Evolutionary conservation across 2,797 vertebrate genomes (phyloP).

Genomic region (Ptychadena robeensis): DNA sequence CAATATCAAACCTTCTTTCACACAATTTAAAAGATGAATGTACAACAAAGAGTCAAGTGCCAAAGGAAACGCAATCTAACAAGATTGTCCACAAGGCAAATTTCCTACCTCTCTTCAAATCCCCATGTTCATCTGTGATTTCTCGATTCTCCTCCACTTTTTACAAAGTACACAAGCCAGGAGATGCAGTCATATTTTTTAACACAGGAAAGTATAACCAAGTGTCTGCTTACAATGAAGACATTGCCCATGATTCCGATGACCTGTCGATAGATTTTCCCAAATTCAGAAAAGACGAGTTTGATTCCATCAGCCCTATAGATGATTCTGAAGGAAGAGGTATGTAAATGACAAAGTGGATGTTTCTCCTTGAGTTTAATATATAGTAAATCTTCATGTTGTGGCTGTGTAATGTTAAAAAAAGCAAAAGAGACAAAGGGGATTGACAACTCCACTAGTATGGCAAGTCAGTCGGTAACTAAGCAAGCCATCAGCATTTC

Average conservation of each 20-base stretch:
- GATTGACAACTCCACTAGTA: no score
- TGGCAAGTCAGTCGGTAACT: no score
- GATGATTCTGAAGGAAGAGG: not conserved
- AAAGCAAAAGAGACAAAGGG: no score
- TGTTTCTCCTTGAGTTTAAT: not conserved
- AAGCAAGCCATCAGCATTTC: no score
- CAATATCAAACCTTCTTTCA: not conserved
- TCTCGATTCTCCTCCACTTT: constrained; percentile 47
- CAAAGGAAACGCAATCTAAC: not conserved
- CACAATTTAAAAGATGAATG: not conserved
- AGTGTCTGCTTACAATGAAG: constrained; percentile 3
- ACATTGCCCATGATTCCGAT: not conserved
- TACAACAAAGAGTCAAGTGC: not conserved
- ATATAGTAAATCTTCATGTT: no score
- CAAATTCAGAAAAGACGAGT: constrained; percentile 18
- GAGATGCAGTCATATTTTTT: constrained; percentile 47
- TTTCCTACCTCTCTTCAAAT: constrained; percentile 37
- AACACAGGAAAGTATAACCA: constrained; percentile 25
- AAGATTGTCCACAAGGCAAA: constrained; percentile 11
- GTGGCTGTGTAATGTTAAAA: no score
- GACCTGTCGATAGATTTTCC: not conserved
- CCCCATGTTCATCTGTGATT: constrained; percentile 39
- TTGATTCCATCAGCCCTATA: constrained; percentile 3
- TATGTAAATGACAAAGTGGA: constrained; percentile 5
- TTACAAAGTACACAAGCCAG: constrained; percentile 41